Percentiles rank a stretch among this genome's conserved stretches.
Conservation (phyloP, 2,888 invertebrate species). For the Phortica magna region DNA sequence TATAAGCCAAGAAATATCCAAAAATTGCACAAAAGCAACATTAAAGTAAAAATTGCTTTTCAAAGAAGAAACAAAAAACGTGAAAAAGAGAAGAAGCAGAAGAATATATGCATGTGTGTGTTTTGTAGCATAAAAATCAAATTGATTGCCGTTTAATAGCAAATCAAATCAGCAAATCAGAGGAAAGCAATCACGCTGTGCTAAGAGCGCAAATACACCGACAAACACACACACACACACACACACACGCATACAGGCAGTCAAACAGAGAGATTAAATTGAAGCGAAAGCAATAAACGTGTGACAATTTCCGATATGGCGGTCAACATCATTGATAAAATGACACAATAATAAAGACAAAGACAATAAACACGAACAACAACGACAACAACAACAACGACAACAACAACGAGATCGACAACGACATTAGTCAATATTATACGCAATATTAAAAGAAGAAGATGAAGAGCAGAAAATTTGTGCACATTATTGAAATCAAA, state of each 20-base stretch:
- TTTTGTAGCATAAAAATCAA: conserved; percentile 10
- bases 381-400: not conserved
- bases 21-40: not conserved
- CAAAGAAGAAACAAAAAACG: no score
- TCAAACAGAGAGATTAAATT: not conserved
- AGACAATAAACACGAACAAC: not conserved
- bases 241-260: not conserved
- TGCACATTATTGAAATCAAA: not conserved
- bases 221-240: not conserved
- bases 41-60: not conserved
- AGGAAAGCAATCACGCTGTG: not conserved
- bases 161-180: no score
- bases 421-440: not conserved
- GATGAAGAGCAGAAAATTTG: not conserved
- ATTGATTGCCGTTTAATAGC: conserved; percentile 1
- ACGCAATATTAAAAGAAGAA: no score
- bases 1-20: not conserved
- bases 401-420: not conserved
- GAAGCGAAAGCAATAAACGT: conserved; percentile 13
- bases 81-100: no score
- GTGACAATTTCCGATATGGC: conserved; percentile 10
- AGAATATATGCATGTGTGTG: no score
- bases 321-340: not conserved
- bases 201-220: not conserved
- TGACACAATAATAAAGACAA: not conserved